phyloP scores from a whole-genome alignment of 2,888 invertebrate genomes.

The Nomada hirtipes region DNA sequence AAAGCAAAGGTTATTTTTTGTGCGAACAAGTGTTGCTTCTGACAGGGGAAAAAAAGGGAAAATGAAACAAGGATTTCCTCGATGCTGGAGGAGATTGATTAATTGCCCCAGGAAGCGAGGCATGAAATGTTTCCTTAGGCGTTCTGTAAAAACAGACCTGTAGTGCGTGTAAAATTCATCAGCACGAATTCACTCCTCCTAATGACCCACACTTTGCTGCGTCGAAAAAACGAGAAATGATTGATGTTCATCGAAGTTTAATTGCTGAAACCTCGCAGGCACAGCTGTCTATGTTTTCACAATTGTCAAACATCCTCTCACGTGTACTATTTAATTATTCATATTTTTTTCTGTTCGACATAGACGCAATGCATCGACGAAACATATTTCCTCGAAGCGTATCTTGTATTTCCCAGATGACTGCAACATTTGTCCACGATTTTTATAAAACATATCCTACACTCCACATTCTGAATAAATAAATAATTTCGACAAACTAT shows the following conservation, averaged over 20 bases:
- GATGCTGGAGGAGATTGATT: conserved; percentile 70
- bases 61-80: conserved; percentile 54
- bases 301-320: conserved; percentile 52
- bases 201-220: conserved; percentile 67
- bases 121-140: conserved; percentile 75
- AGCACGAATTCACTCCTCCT: conserved; percentile 57
- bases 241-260: conserved; percentile 63
- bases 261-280: conserved; percentile 53
- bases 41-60: not conserved
- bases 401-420: no score
- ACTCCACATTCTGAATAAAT: no score
- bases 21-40: conserved; percentile 9
- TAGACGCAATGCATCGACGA: not conserved
- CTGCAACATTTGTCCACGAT: no score
- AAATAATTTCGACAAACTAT: no score
- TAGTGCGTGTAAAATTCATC: conserved; percentile 71
- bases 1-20: not conserved
- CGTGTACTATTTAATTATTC: conserved; percentile 22
- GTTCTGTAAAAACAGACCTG: conserved; percentile 69
- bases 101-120: conserved; percentile 74
- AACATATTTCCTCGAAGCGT: not conserved
- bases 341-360: not conserved
- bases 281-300: conserved; percentile 65
- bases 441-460: no score
- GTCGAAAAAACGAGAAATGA: conserved; percentile 55